Conservation (phyloP, 2,113 vertebrate genomes). For the Willisornis vidua region DNA sequence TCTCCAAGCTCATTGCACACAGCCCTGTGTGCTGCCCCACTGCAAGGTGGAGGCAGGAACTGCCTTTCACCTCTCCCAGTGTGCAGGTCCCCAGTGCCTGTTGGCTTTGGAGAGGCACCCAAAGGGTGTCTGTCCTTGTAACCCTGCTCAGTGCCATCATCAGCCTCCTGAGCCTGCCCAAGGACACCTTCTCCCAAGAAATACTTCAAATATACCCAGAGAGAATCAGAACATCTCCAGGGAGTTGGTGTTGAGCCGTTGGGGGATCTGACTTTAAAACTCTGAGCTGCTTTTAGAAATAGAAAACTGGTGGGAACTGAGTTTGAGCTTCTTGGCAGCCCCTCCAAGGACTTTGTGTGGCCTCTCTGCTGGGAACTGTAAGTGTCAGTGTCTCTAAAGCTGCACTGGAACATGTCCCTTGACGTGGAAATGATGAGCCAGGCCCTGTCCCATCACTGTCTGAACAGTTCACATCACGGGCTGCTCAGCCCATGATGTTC, state of each 20-base stretch:
- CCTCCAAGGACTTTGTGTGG: neutral
- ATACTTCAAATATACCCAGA: neutral
- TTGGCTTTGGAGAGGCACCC: neutral
- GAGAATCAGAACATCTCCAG: neutral
- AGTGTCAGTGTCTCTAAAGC: neutral
- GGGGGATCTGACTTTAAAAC: neutral
- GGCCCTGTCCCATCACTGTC: neutral
- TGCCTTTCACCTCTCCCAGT: neutral
- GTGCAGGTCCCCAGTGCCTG: neutral
- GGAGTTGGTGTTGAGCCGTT: neutral
- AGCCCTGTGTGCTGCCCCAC: neutral
- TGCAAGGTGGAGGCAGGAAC: neutral
- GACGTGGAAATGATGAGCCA: neutral
- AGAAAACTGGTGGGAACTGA: too few species aligned
- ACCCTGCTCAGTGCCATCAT: neutral
- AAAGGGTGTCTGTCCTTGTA: neutral
- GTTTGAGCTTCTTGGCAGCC: neutral
- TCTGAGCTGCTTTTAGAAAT: neutral
- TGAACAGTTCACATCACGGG: neutral
- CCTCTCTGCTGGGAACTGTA: neutral
- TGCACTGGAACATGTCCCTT: fast-evolving
- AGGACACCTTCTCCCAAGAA: neutral
- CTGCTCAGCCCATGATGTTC: neutral
- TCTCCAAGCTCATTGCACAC: neutral
- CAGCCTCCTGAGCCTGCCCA: neutral